A percentile compares a stretch with the other conserved stretches of the same genome.
Evolutionary conservation across 2,888 invertebrate species (phyloP).

Genomic region (Trissoscelio sp.): DNA sequence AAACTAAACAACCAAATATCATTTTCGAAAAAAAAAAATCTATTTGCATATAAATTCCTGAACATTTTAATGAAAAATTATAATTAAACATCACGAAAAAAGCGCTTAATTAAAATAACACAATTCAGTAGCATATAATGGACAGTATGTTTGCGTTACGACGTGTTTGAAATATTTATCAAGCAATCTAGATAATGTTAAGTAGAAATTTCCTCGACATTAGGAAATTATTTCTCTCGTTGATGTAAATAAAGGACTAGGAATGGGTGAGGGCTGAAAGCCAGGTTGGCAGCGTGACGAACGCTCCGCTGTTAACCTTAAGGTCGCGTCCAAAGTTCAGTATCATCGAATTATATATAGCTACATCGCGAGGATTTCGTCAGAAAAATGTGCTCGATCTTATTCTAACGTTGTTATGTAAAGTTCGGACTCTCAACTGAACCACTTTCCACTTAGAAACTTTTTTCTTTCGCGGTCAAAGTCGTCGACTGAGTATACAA

Average conservation of each 20-base stretch:
- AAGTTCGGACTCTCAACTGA: conserved; percentile 34
- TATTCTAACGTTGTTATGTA: conserved; percentile 37
- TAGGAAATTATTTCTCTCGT: conserved; percentile 28
- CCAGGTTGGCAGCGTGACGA: conserved; percentile 30
- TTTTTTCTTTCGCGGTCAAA: conserved; percentile 50
- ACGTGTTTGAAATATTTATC: conserved; percentile 33
- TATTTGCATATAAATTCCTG: no score
- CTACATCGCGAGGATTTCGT: conserved; percentile 13
- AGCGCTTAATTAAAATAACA: conserved; percentile 1
- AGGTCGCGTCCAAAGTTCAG: neutral
- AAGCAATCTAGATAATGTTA: conserved; percentile 28
- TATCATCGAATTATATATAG: conserved; percentile 6
- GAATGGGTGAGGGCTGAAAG: conserved; percentile 17
- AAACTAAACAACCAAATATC: neutral
- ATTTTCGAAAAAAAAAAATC: no score
- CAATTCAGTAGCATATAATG: no score
- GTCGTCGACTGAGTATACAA: conserved; percentile 46
- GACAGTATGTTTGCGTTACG: neutral
- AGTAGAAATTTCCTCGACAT: conserved; percentile 32
- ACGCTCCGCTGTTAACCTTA: conserved; percentile 19
- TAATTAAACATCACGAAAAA: no score
- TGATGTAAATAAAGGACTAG: conserved; percentile 33
- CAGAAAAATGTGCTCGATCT: conserved; percentile 34
- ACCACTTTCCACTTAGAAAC: conserved; percentile 48
- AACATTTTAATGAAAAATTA: no score